Evolutionary conservation across 2,888 invertebrate genomes (phyloP).

Genomic region (Eilema griseolum): DNA sequence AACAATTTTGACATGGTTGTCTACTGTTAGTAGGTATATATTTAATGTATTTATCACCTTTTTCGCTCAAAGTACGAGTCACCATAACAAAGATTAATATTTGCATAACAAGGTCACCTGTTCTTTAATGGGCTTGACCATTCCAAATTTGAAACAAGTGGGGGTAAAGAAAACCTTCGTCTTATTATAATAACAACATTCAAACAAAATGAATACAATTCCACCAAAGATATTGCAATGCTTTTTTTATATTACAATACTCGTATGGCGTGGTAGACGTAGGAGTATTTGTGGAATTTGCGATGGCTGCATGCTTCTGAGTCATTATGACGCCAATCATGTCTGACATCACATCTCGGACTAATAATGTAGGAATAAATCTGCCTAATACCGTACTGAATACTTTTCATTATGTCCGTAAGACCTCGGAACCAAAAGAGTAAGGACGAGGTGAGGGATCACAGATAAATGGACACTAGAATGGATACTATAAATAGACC

Average conservation of each 20-base stretch:
- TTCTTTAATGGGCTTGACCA: neutral
- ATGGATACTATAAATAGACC: neutral
- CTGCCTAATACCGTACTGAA: conserved; percentile 26
- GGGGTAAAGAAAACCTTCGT: neutral
- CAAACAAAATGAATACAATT: conserved; percentile 6
- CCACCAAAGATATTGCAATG: conserved; percentile 38
- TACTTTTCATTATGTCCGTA: neutral
- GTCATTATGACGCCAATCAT: conserved; percentile 46
- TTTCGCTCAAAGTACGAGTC: no score
- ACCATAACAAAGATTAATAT: neutral
- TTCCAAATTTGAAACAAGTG: neutral
- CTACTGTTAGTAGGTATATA: no score
- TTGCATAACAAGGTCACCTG: neutral
- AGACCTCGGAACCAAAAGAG: neutral
- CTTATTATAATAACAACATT: neutral
- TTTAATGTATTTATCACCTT: no score
- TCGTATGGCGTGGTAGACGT: conserved; percentile 46
- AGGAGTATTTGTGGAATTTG: conserved; percentile 48
- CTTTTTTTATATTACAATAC: conserved; percentile 38
- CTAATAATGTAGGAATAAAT: conserved; percentile 38
- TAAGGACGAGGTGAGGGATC: neutral
- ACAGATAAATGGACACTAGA: neutral
- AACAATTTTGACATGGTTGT: no score
- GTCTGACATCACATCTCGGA: conserved; percentile 39
- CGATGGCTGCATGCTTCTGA: conserved; percentile 36